phyloP scores from a whole-genome alignment of 2,113 vertebrate species.

The Crotalus horridus region DNA sequence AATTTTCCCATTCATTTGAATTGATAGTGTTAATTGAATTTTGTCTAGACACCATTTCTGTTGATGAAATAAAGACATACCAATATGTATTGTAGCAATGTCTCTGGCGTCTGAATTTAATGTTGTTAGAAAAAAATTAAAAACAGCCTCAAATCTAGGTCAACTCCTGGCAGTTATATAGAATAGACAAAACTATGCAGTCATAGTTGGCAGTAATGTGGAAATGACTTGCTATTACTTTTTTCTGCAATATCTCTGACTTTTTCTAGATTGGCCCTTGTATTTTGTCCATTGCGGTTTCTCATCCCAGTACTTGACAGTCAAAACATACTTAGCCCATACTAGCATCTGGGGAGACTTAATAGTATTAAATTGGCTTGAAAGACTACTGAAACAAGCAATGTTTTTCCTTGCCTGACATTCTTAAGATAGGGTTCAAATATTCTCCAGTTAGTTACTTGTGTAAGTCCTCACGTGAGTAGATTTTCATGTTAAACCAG shows the following conservation, averaged over 20 bases:
- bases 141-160: background rate
- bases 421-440: background rate
- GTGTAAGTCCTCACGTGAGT: background rate
- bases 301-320: background rate
- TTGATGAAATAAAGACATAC: slow-evolving; percentile 99
- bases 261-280: background rate
- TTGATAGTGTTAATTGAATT: slow-evolving; percentile 98
- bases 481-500: background rate
- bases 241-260: background rate
- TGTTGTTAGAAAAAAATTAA: background rate
- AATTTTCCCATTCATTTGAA: slow-evolving; percentile 92
- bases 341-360: background rate
- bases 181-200: background rate
- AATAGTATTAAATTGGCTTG: background rate
- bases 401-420: background rate
- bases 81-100: slow-evolving; percentile 81
- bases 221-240: background rate
- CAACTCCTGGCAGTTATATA: background rate
- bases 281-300: background rate
- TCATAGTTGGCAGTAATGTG: background rate
- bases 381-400: background rate
- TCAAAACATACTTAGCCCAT: background rate
- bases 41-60: slow-evolving; percentile 99
- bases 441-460: background rate
- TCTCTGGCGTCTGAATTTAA: slow-evolving; percentile 35